phyloP scores from a whole-genome alignment of 2,113 vertebrate species.

The Leptocoma aspasia region DNA sequence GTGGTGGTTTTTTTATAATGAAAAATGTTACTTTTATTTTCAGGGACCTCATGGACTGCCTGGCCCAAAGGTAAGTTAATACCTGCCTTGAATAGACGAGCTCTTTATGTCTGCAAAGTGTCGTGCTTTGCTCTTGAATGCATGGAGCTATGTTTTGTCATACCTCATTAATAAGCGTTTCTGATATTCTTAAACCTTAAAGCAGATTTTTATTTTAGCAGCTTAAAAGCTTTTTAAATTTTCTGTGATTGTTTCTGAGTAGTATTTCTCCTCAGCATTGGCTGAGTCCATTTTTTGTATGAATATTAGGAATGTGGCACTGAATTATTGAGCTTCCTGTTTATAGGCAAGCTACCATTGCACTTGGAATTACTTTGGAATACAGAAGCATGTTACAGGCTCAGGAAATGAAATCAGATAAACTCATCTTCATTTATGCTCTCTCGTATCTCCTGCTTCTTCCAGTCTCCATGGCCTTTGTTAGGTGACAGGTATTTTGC shows the following conservation, averaged over 20 bases:
- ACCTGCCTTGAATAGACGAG: neutral
- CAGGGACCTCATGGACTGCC: conserved; percentile 96
- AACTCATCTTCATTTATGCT: neutral
- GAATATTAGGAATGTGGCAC: neutral
- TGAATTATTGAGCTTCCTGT: neutral
- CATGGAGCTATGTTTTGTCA: conserved; percentile 66
- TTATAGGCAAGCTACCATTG: neutral
- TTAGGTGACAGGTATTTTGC: neutral
- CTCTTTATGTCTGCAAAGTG: neutral
- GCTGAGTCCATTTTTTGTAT: neutral
- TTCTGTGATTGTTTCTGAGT: neutral
- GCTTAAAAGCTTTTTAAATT: neutral
- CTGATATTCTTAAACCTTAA: conserved; percentile 79
- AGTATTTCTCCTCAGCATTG: neutral
- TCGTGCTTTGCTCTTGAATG: conserved; percentile 56
- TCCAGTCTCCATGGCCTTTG: neutral
- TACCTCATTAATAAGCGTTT: conserved; percentile 45
- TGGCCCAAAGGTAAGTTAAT: conserved; percentile 89
- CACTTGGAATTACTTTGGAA: neutral
- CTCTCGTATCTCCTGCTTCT: neutral
- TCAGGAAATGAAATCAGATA: neutral
- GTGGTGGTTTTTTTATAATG: neutral
- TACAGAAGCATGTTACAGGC: neutral
- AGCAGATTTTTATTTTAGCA: conserved; percentile 59
- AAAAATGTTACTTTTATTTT: conserved; percentile 64